phyloP scores from a whole-genome alignment of 2,113 vertebrate species.

The Phyllostomus hastatus region DNA sequence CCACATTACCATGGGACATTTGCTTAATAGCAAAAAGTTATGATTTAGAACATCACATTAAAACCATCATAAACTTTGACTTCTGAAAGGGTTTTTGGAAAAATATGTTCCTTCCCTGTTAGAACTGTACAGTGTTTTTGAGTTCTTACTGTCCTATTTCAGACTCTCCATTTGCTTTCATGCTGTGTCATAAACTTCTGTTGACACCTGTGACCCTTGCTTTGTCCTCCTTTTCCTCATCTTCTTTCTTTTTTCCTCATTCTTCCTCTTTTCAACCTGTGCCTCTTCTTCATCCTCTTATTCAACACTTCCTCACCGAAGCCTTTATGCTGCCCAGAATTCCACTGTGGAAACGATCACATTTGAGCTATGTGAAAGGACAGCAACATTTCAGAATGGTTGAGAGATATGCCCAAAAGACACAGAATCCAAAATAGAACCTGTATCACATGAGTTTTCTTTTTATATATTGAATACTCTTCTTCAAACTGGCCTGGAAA shows the following conservation, averaged over 20 bases:
- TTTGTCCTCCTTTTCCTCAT: not conserved
- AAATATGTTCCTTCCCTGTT: not conserved
- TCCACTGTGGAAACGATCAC: not conserved
- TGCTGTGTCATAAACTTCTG: not conserved
- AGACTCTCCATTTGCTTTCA: not conserved
- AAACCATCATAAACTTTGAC: constrained; percentile 52
- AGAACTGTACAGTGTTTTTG: not conserved
- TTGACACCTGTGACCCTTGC: fast-evolving
- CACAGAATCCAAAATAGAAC: not conserved
- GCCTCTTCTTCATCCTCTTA: not conserved
- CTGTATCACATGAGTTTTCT: not conserved
- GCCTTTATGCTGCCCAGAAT: not conserved
- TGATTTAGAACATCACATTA: constrained; percentile 52
- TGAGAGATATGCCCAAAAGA: not conserved
- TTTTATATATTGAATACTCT: not conserved
- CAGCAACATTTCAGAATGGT: not conserved
- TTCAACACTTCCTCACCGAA: not conserved
- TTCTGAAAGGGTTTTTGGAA: constrained; percentile 45
- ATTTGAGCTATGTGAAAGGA: not conserved
- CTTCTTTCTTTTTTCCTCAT: not conserved
- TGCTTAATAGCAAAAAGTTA: constrained; percentile 26
- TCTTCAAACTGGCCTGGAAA: constrained; percentile 18
- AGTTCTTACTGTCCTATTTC: not conserved
- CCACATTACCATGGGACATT: not conserved
- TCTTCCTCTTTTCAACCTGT: not conserved